Evolutionary conservation across 1,140 invertebrate genomes (phyloP), one percentile per base, ranked within the genome.

Genomic region (Acromyrmex charruanus): DNA sequence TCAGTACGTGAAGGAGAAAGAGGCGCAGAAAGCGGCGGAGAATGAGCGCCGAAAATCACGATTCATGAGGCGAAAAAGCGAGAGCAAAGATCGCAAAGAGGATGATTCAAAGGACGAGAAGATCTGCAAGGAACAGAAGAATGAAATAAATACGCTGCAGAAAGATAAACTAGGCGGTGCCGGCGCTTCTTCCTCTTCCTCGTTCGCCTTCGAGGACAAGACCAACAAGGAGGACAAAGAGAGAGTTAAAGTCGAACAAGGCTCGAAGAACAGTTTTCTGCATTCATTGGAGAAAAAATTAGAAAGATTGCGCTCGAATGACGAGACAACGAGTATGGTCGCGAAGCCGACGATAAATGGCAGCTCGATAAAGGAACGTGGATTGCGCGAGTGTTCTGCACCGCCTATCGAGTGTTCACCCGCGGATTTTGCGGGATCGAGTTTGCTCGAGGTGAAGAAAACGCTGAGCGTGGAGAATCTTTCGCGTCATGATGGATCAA

Each of bases 401-500:
- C 97, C 97, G 0, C 95, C 95, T 55, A 91, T 94, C 7, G 95
- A 96, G 51, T 93, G 95, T 58, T 77, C 77, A 0, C 85, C 89
- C 9, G 18, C 6, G 28, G 28, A 96, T 3, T 51, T 14, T 51
- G 49, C 12, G 49, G 49, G 49, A 0, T 10, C 44, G 0, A 96
- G 95, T 86, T 94, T 97, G n/a, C 14, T 21, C 39, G 77, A 65
- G 25, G 96, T 97, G 21, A 74, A 81, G 53, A 82, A 28, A 10
- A 97, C 97, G 2, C 96, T 96, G 1, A 97, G 97, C 25, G 96
- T 97, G 4, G 97, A 97, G 81, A 96, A 98, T 90, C 95, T 97
- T 25, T 95, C 96, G 14, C 94, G 44, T 93, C 80, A 49, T 94
- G 95, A 61, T 95, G 88, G 68, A 94, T 92, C 88, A 91, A 63